Conservation (phyloP, 1,140 invertebrate genomes). For the Saccostrea cuccullata region DNA sequence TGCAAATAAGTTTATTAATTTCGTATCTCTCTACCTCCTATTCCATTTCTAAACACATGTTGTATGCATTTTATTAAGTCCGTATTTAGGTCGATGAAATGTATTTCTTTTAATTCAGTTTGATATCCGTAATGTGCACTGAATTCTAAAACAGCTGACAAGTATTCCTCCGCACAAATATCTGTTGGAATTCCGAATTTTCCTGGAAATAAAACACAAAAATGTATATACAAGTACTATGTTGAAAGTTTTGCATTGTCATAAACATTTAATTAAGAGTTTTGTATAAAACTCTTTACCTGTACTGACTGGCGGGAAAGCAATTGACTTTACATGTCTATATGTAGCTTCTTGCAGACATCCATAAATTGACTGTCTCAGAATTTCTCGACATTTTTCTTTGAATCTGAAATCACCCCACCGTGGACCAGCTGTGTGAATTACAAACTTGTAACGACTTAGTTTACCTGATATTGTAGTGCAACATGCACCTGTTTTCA, state of each 20-base stretch:
- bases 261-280: too few relatives aligned
- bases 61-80: neutral
- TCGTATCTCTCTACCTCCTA: neutral
- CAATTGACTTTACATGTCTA: neutral
- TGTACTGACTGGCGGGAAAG: conserved; percentile 52
- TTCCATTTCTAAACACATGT: neutral
- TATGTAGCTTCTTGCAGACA: neutral
- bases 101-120: neutral
- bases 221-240: too few relatives aligned
- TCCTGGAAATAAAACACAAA: neutral
- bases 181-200: neutral
- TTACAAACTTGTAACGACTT: neutral
- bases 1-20: neutral
- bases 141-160: neutral
- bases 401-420: neutral
- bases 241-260: too few relatives aligned
- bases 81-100: neutral
- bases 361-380: neutral
- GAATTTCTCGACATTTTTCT: neutral
- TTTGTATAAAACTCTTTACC: neutral
- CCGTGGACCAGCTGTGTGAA: neutral
- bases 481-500: neutral
- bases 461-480: neutral
- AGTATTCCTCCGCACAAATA: neutral
- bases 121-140: neutral